These are phyloP conservation scores for Grammomys surdaster DNA, from an alignment of 2,113 vertebrate genomes.

Conservation along the genomic window DNA sequence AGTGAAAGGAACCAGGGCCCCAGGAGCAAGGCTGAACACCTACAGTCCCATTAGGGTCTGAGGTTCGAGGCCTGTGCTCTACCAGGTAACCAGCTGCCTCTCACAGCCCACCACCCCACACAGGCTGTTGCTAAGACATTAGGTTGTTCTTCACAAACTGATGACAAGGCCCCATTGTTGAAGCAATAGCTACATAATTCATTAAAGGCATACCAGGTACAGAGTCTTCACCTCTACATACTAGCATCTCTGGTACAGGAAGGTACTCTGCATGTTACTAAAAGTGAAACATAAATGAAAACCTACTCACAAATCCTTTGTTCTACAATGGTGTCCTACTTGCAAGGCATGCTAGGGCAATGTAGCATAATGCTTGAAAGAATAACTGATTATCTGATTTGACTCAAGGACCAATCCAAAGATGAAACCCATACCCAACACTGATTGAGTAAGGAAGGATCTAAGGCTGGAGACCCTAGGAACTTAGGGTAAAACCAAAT, in stretches of 20 bases:
- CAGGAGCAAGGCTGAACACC: too few relatives aligned
- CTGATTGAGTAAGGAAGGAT: background rate
- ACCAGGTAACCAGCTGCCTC: too few relatives aligned
- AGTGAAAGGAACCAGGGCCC: too few relatives aligned
- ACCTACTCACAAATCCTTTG: background rate
- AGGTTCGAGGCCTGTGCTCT: too few relatives aligned
- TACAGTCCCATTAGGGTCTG: too few relatives aligned
- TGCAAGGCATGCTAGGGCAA: background rate
- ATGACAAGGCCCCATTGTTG: background rate
- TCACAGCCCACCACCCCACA: too few relatives aligned
- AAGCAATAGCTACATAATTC: background rate
- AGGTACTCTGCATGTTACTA: background rate
- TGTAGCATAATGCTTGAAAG: background rate
- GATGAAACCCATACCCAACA: background rate
- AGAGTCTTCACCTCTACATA: background rate
- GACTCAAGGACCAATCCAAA: background rate
- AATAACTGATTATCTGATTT: background rate
- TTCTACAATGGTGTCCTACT: background rate
- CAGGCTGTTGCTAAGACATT: background rate
- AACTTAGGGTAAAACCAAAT: background rate
- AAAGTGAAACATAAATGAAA: background rate
- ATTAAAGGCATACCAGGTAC: background rate
- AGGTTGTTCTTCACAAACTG: background rate
- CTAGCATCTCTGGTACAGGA: background rate
- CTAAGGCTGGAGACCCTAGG: background rate